Conservation (phyloP, 2,113 vertebrate species). For the Microtus ochrogaster region DNA sequence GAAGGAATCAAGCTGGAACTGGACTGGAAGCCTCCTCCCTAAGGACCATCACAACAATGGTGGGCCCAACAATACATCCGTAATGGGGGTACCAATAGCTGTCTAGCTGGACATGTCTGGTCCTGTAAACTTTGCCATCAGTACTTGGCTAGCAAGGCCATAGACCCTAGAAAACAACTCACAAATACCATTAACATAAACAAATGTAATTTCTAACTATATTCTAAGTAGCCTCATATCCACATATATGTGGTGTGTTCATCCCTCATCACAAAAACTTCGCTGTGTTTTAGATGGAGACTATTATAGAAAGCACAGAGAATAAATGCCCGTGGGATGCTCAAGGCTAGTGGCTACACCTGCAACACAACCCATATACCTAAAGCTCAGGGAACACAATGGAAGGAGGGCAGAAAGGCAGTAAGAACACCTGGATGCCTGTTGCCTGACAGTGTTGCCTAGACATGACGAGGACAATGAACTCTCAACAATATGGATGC, state of each 20-base stretch:
- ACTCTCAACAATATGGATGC: neutral
- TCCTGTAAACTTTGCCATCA: neutral
- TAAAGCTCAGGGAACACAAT: neutral
- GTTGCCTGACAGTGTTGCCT: neutral
- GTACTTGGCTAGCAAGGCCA: neutral
- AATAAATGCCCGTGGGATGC: neutral
- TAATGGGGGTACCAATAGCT: neutral
- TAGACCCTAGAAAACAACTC: neutral
- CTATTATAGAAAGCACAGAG: neutral
- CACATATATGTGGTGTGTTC: neutral
- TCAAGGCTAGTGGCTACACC: neutral
- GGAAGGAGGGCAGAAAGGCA: neutral
- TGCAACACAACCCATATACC: neutral
- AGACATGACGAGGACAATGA: neutral
- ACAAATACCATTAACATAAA: neutral
- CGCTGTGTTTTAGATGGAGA: neutral
- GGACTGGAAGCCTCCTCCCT: neutral
- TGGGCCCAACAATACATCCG: neutral
- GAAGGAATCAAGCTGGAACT: neutral
- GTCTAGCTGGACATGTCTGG: neutral
- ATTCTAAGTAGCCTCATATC: neutral
- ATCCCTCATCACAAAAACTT: neutral
- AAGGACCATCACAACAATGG: neutral
- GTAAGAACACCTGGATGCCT: neutral
- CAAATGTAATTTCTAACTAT: neutral